Conservation (phyloP, 2,888 invertebrate species). For the Danaus chrysippus region DNA sequence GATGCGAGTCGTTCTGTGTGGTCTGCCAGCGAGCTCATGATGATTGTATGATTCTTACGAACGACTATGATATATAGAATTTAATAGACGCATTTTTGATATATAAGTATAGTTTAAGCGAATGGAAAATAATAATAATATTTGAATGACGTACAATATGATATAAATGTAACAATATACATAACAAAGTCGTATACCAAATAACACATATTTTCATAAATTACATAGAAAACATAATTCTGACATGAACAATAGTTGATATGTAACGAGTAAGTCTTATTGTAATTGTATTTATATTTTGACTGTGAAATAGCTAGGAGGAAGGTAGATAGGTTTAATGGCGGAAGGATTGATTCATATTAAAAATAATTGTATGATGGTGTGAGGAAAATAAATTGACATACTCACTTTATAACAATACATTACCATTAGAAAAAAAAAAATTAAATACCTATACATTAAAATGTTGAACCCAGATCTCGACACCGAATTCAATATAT, state of each 20-base stretch:
- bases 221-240: background rate
- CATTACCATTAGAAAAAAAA: background rate
- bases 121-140: background rate
- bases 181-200: background rate
- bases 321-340: background rate
- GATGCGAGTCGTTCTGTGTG: slow-evolving; percentile 24
- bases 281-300: background rate
- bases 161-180: background rate
- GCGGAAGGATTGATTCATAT: background rate
- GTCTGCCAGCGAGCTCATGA: background rate
- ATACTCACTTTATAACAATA: no score
- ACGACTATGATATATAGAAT: background rate
- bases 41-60: background rate
- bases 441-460: background rate
- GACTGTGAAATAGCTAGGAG: background rate
- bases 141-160: slow-evolving; percentile 4
- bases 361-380: background rate
- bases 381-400: background rate
- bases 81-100: slow-evolving; percentile 6
- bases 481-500: slow-evolving; percentile 41
- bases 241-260: slow-evolving; percentile 7
- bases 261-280: background rate
- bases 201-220: background rate
- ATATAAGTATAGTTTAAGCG: slow-evolving; percentile 1
- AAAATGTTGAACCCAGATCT: slow-evolving; percentile 37